Evolutionary conservation across 2,888 invertebrate species (phyloP).

Genomic region (Eupithecia vulgata): DNA sequence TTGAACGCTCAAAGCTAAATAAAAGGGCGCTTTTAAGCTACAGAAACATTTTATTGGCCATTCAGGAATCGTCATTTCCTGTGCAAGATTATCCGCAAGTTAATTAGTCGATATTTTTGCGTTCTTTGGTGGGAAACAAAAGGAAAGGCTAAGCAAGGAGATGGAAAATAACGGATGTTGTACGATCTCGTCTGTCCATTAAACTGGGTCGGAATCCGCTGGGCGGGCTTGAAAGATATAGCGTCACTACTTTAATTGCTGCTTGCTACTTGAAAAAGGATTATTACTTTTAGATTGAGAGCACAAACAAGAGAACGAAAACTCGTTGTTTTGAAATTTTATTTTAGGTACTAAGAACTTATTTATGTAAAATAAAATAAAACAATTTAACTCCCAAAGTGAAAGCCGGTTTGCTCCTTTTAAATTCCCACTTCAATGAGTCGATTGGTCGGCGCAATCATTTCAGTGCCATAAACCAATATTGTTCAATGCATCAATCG

Average conservation of each 20-base stretch:
- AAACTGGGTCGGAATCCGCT: slow-evolving; percentile 63
- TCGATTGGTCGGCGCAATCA: slow-evolving; percentile 61
- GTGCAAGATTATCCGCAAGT: slow-evolving; percentile 10
- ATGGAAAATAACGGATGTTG: slow-evolving; percentile 70
- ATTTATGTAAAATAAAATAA: background rate
- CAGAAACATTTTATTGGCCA: slow-evolving; percentile 2
- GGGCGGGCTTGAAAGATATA: slow-evolving; percentile 57
- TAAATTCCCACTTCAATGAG: slow-evolving; percentile 65
- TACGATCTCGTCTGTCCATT: slow-evolving; percentile 65
- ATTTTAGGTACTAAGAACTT: background rate
- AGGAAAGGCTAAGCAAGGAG: slow-evolving; percentile 59
- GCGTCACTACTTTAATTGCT: slow-evolving; percentile 55
- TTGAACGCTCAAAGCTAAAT: background rate
- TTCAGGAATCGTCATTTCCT: slow-evolving; percentile 3
- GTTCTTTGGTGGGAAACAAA: slow-evolving; percentile 45
- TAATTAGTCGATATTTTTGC: slow-evolving; percentile 43
- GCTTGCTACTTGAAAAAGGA: slow-evolving; percentile 52
- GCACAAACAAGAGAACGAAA: slow-evolving; percentile 25
- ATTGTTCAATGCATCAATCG: slow-evolving; percentile 49
- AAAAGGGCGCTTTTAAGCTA: background rate
- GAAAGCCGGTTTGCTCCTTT: slow-evolving; percentile 21
- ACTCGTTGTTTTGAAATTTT: background rate
- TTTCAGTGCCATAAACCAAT: slow-evolving; percentile 66
- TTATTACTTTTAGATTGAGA: slow-evolving; percentile 50
- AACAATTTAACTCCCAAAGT: background rate